These are phyloP conservation scores for Drosophila nasuta DNA, from an alignment of 1,140 invertebrate species.

Conservation along the genomic window DNA sequence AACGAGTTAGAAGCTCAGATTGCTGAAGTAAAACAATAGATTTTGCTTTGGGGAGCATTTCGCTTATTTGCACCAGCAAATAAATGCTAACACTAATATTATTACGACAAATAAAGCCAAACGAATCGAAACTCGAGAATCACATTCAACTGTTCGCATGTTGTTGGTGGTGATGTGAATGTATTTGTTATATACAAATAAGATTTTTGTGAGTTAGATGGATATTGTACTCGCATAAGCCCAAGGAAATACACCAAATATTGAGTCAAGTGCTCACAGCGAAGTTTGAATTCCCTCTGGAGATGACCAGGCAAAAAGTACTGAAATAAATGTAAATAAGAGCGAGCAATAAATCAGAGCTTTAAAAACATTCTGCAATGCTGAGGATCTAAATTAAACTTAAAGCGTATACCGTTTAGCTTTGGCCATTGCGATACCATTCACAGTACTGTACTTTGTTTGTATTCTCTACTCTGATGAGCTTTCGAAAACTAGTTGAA, in stretches of 20 bases:
- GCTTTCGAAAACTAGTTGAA: neutral
- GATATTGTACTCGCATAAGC: constrained; percentile 15
- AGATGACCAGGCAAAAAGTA: constrained; percentile 20
- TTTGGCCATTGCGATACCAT: too few relatives aligned
- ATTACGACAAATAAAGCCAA: constrained; percentile 65
- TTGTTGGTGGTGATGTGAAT: neutral
- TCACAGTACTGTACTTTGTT: neutral
- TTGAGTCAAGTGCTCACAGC: neutral
- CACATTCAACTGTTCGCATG: constrained; percentile 23
- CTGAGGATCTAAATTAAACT: too few relatives aligned
- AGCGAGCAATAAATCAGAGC: neutral
- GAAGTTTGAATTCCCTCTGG: constrained; percentile 21
- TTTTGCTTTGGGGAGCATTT: constrained; percentile 39
- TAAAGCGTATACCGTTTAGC: too few relatives aligned
- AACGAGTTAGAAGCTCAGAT: constrained; percentile 9
- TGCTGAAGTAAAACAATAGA: constrained; percentile 61
- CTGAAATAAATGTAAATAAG: neutral
- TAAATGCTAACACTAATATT: constrained; percentile 75
- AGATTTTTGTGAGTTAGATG: constrained; percentile 42
- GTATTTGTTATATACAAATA: constrained; percentile 26
- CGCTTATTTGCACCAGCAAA: constrained; percentile 53
- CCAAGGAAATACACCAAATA: constrained; percentile 17
- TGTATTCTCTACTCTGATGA: neutral
- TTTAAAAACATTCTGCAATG: neutral
- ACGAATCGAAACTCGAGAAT: constrained; percentile 23